Evolutionary conservation across 2,797 vertebrate species (phyloP), one percentile per base, ranked within the genome.

Genomic region (Cirrhinus molitorella): DNA sequence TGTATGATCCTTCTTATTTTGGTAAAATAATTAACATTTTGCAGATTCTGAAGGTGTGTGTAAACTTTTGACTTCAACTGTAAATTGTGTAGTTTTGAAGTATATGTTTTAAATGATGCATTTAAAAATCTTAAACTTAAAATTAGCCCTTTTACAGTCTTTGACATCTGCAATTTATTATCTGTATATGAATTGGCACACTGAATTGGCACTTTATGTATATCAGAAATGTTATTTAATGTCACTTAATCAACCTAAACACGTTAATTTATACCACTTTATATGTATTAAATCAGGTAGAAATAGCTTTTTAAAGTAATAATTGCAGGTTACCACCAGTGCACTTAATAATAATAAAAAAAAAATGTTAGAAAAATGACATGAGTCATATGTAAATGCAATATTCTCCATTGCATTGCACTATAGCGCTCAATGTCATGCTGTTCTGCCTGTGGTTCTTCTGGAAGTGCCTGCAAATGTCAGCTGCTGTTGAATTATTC

Each of bases 381-480:
- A 51, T 2, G 4, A 21, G 23, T 31, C 25, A 21, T 1, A 53
- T 31, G 25, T 51, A 31, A 72, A 72, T 11, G 45, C 47, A 51
- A 73, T 72, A 21, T 73, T 72, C 17, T 51, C 47, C 25, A 21
- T 25, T 34, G 47, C 11, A 28, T 25, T 51, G 25, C 13, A 14
- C 55, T 59, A 59, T 23, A 12, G 11, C 11, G 55, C 1, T n/a
- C 51, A 3, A 10, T 55, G 21, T 9, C 3, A n/a, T 28, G 57
- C 23, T 16, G 55, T n/a, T 72, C 17, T 51, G 47, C 25, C 25
- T 73, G 68, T 47, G 47, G 25, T 28, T 72, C 23, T 72, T 19
- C 47, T 73, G 4, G 47, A 51, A 19, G 70, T 72, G 70, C 13
- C 70, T 72, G 55, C 55, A 59, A 59, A 59, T 59, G 12, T 23